These are phyloP conservation scores for Holacanthella duospinosa DNA, from an alignment of 2,888 invertebrate species.

Conservation along the genomic window DNA sequence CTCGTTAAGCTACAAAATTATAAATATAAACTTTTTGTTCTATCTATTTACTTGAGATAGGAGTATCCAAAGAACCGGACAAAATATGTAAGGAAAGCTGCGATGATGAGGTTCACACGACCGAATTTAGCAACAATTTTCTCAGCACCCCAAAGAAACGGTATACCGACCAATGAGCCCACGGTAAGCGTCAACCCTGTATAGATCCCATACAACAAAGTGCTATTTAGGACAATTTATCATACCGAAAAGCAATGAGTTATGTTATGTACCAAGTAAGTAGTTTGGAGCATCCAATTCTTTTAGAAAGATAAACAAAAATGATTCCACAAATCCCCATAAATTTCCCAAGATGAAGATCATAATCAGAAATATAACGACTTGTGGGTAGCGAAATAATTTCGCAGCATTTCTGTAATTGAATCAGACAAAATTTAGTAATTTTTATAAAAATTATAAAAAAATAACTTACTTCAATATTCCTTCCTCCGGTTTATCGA, in stretches of 20 bases:
- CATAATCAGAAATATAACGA: constrained; percentile 68
- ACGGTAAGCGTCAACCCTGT: constrained; percentile 71
- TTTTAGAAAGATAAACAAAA: constrained; percentile 71
- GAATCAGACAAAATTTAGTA: not conserved
- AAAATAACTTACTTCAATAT: constrained; percentile 25
- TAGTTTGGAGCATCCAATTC: constrained; percentile 74
- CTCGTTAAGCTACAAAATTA: too few relatives aligned
- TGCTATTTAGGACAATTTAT: too few relatives aligned
- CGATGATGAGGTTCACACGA: constrained; percentile 69
- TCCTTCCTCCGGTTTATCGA: constrained; percentile 35
- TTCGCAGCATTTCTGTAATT: constrained; percentile 23
- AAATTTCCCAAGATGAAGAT: constrained; percentile 71
- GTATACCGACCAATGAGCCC: constrained; percentile 70
- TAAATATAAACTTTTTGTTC: too few relatives aligned
- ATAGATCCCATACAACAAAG: too few relatives aligned
- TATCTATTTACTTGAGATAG: constrained; percentile 60
- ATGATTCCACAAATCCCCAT: constrained; percentile 83
- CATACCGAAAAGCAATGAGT: not conserved
- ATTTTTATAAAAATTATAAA: constrained; percentile 2
- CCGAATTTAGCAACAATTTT: constrained; percentile 69
- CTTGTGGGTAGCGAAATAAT: constrained; percentile 53
- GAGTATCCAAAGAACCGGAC: constrained; percentile 72
- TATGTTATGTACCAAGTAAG: constrained; percentile 52
- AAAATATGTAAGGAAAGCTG: constrained; percentile 75
- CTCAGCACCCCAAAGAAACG: constrained; percentile 73